phyloP scores from a whole-genome alignment of 1,140 invertebrate species.

The Drosophila nebulosa region DNA sequence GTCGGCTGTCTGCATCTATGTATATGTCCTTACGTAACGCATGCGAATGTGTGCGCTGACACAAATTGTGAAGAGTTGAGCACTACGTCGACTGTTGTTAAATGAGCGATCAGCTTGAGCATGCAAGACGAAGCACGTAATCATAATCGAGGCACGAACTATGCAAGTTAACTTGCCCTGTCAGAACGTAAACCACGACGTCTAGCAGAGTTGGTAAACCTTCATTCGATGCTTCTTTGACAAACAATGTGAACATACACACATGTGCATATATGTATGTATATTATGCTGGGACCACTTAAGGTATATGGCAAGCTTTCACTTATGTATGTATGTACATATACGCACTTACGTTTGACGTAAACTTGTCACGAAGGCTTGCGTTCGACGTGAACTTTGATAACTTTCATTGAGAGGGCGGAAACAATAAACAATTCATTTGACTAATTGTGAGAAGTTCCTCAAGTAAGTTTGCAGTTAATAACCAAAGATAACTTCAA shows the following conservation, averaged over 20 bases:
- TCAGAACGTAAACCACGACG: neutral
- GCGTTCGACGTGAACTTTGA: too few relatives aligned
- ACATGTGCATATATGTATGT: neutral
- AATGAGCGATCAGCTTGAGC: conserved; percentile 40
- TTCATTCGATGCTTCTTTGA: neutral
- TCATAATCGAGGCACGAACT: conserved; percentile 9
- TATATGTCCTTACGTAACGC: conserved; percentile 18
- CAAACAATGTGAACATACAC: neutral
- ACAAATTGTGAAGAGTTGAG: conserved; percentile 42
- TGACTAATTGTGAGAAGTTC: too few relatives aligned
- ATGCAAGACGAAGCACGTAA: conserved; percentile 18
- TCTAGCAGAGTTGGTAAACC: neutral
- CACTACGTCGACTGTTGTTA: conserved; percentile 16
- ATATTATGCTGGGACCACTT: too few relatives aligned
- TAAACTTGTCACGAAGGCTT: too few relatives aligned
- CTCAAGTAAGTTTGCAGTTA: too few relatives aligned
- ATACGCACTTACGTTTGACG: too few relatives aligned
- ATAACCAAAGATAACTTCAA: too few relatives aligned
- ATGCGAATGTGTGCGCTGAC: conserved; percentile 14
- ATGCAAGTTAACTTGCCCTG: neutral
- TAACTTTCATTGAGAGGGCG: too few relatives aligned
- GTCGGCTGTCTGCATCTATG: conserved; percentile 6
- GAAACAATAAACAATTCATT: too few relatives aligned
- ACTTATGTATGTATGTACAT: too few relatives aligned
- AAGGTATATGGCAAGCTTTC: too few relatives aligned